A percentile compares a stretch with the other conserved stretches of the same genome.
These are phyloP conservation scores for Melanaphis sacchari DNA, from an alignment of 1,140 invertebrate species.

Conservation along the genomic window DNA sequence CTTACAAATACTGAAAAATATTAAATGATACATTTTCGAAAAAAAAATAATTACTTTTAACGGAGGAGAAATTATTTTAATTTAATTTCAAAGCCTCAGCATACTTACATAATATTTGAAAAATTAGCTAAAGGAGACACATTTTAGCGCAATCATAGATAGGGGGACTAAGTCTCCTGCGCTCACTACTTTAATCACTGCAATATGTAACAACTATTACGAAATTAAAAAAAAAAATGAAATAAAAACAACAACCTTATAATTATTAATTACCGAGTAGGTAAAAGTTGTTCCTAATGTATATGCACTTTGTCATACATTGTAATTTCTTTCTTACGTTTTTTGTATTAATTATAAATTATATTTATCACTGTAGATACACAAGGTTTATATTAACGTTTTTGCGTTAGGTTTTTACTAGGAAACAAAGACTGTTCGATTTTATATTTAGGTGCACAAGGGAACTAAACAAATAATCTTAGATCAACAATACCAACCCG, in stretches of 20 bases:
- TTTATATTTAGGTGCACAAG: not conserved
- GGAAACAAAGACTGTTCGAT: not conserved
- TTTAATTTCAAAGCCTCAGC: too few species aligned
- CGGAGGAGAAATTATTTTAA: too few species aligned
- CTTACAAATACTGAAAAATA: too few species aligned
- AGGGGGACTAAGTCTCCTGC: too few species aligned
- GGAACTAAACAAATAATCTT: not conserved
- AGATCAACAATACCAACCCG: not conserved
- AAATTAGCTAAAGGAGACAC: too few species aligned
- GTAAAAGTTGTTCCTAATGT: constrained; percentile 34
- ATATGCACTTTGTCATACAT: not conserved
- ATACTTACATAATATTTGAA: too few species aligned
- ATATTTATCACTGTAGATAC: not conserved
- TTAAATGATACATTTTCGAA: too few species aligned
- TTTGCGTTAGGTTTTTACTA: too few species aligned
- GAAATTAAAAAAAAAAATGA: not conserved
- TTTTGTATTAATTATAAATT: not conserved
- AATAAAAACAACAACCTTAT: not conserved
- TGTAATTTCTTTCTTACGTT: not conserved
- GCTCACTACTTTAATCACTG: too few species aligned
- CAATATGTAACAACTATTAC: not conserved
- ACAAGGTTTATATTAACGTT: not conserved
- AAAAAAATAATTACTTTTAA: too few species aligned
- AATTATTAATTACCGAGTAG: constrained; percentile 15
- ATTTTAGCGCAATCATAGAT: too few species aligned